phyloP scores from a whole-genome alignment of 1,140 invertebrate genomes.

The Brachionus angularis region DNA sequence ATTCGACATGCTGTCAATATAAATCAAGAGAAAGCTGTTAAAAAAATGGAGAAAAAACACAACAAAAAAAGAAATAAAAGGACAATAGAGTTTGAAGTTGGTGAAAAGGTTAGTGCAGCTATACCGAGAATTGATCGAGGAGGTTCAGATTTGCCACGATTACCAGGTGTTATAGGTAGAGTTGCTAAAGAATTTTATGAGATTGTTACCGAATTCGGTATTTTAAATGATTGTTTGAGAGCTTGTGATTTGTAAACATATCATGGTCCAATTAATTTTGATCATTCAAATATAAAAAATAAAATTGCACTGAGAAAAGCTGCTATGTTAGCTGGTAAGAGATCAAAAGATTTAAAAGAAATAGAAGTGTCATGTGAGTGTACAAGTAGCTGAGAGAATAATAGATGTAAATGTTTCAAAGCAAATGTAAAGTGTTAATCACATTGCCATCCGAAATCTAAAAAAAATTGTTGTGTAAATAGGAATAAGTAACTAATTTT shows the following conservation, averaged over 20 bases:
- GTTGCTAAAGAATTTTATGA: not conserved
- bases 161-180: not conserved
- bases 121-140: slow-evolving; percentile 16
- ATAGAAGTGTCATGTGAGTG: too few species aligned
- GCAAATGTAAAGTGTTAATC: too few species aligned
- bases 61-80: slow-evolving; percentile 22
- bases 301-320: too few species aligned
- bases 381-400: too few species aligned
- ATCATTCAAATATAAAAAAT: not conserved
- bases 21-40: not conserved
- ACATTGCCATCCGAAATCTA: too few species aligned
- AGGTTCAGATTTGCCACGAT: too few species aligned
- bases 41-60: slow-evolving; percentile 5
- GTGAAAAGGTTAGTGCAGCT: not conserved
- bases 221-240: slow-evolving; percentile 5
- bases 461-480: too few species aligned
- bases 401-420: too few species aligned
- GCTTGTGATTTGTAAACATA: slow-evolving; percentile 15
- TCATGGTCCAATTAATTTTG: not conserved
- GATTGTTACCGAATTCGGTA: not conserved
- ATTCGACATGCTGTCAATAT: too few species aligned
- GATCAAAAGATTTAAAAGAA: too few species aligned
- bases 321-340: too few species aligned
- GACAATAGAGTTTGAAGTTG: not conserved
- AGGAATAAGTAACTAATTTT: too few species aligned